phyloP scores from a whole-genome alignment of 2,113 vertebrate species.

The Mustela nigripes region DNA sequence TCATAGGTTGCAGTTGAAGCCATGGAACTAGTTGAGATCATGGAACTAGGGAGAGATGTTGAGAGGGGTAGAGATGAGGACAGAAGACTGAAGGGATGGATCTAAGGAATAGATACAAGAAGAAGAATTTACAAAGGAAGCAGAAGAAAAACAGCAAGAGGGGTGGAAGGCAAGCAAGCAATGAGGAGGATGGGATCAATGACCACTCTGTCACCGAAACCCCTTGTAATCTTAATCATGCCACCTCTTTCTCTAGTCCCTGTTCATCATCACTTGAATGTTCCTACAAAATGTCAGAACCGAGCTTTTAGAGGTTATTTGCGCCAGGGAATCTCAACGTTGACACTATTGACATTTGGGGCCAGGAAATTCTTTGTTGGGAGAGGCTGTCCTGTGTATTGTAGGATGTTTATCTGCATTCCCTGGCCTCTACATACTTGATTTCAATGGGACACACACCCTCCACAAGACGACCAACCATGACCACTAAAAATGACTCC shows the following conservation, averaged over 20 bases:
- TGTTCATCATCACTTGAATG: not conserved
- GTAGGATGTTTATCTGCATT: not conserved
- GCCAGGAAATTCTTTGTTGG: not conserved
- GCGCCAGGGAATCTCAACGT: not conserved
- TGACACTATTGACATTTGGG: not conserved
- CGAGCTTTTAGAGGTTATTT: not conserved
- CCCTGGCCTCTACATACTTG: not conserved
- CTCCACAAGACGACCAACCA: not conserved
- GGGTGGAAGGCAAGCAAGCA: not conserved
- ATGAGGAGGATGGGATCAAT: not conserved
- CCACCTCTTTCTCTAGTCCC: not conserved
- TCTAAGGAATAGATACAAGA: not conserved
- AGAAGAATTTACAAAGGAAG: not conserved
- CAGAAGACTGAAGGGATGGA: not conserved
- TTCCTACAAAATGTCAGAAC: not conserved
- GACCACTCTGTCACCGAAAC: not conserved
- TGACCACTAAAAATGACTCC: not conserved
- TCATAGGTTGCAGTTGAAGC: not conserved
- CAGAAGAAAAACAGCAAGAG: not conserved
- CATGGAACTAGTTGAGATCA: not conserved
- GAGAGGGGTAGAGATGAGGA: not conserved
- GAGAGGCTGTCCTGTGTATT: not conserved
- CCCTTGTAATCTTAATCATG: conserved; percentile 19
- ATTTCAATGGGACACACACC: not conserved
- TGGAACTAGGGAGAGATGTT: not conserved